Percentiles rank a stretch among this genome's conserved stretches.
These are phyloP conservation scores for Bradypodion pumilum DNA, from an alignment of 2,797 vertebrate species.

Conservation along the genomic window DNA sequence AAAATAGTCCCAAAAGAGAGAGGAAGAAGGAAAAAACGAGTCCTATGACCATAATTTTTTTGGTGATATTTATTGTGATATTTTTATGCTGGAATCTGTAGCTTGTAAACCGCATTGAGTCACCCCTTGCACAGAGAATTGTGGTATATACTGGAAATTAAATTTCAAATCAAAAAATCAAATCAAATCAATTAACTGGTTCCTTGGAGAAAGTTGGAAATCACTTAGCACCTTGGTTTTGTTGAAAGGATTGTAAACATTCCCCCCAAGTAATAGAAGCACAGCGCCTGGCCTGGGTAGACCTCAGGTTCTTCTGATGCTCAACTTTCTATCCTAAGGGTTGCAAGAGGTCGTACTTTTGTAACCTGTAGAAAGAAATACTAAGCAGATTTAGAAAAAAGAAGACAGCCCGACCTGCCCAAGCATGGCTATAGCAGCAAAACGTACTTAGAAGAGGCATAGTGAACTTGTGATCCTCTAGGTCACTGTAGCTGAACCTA, in stretches of 20 bases:
- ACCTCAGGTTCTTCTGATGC: constrained; percentile 67
- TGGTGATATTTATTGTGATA: too few species aligned
- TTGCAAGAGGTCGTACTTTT: constrained; percentile 66
- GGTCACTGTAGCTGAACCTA: too few species aligned
- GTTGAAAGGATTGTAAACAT: constrained; percentile 55
- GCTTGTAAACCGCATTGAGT: too few species aligned
- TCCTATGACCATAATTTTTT: constrained; percentile 42
- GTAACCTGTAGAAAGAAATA: constrained; percentile 69
- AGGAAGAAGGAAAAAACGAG: too few species aligned
- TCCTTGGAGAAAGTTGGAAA: constrained; percentile 54
- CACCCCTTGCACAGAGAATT: too few species aligned
- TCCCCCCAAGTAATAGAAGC: constrained; percentile 59
- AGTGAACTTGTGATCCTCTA: background rate
- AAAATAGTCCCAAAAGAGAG: constrained; percentile 41
- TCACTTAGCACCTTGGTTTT: constrained; percentile 51
- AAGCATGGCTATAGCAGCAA: background rate
- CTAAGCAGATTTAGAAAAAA: constrained; percentile 52
- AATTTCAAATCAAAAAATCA: too few species aligned
- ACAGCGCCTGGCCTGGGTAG: constrained; percentile 62
- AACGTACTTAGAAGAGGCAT: background rate
- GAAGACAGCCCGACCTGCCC: constrained; percentile 15
- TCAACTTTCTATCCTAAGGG: constrained; percentile 67
- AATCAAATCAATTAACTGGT: too few species aligned
- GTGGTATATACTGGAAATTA: too few species aligned
- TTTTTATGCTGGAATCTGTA: too few species aligned